phyloP scores from a whole-genome alignment of 2,888 invertebrate species.

The Griposia aprilina region DNA sequence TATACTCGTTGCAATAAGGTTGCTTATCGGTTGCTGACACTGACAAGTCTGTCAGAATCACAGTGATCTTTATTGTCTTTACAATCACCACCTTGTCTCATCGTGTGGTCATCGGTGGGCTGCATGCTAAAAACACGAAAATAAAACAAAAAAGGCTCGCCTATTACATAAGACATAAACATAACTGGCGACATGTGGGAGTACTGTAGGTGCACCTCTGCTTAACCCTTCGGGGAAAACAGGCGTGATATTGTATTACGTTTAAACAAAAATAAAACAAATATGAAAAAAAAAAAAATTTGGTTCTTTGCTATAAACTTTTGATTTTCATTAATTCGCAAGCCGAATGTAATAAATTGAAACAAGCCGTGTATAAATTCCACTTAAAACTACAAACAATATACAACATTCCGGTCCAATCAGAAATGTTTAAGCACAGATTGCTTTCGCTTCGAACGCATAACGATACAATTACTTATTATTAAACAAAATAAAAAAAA shows the following conservation, averaged over 20 bases:
- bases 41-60: not conserved
- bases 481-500: not conserved
- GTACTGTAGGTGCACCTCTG: no score
- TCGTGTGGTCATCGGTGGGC: no score
- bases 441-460: not conserved
- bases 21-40: not conserved
- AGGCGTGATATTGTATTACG: no score
- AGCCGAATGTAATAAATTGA: constrained; percentile 11
- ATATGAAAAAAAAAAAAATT: not conserved
- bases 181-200: no score
- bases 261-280: not conserved
- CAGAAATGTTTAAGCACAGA: constrained; percentile 16
- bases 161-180: no score
- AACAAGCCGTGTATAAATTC: constrained; percentile 10
- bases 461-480: not conserved
- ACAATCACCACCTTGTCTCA: not conserved
- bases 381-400: constrained; percentile 3
- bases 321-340: constrained; percentile 1
- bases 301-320: not conserved
- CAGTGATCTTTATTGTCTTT: not conserved
- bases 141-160: no score
- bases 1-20: not conserved
- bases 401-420: not conserved
- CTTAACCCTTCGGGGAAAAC: no score
- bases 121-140: no score